These are phyloP conservation scores for Loris lydekkerianus DNA, from an alignment of 2,797 vertebrate species.

Conservation along the genomic window DNA sequence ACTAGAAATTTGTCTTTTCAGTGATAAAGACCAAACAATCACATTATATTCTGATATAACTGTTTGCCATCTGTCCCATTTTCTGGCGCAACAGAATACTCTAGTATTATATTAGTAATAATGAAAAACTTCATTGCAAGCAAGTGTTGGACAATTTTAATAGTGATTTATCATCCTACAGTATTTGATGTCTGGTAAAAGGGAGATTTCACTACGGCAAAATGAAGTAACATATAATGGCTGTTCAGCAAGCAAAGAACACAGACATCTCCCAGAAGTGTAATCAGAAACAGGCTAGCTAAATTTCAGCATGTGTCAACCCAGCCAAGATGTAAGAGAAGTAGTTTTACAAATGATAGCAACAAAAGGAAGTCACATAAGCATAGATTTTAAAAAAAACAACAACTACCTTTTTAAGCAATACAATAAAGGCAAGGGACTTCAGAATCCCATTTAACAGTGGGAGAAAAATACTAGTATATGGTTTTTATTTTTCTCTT, in stretches of 20 bases:
- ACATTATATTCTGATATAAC: conserved; percentile 46
- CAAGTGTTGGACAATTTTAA: conserved; percentile 49
- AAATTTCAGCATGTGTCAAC: not conserved
- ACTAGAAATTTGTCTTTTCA: conserved; percentile 56
- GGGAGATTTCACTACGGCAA: conserved; percentile 55
- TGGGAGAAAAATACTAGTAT: conserved; percentile 14
- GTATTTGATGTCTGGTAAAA: conserved; percentile 63
- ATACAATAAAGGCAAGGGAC: not conserved
- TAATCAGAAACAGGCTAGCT: not conserved
- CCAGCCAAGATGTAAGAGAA: not conserved
- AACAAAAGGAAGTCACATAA: not conserved
- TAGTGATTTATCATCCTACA: conserved; percentile 41
- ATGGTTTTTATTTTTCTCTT: conserved; percentile 5
- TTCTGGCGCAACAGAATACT: conserved; percentile 60
- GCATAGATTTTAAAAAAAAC: not conserved
- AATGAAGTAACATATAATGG: not conserved
- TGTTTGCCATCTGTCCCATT: conserved; percentile 52
- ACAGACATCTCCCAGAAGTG: not conserved
- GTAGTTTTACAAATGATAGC: not conserved
- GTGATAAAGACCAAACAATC: conserved; percentile 46
- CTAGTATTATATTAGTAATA: conserved; percentile 49
- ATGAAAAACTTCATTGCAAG: conserved; percentile 38
- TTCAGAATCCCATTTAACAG: conserved; percentile 13
- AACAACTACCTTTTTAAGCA: not conserved
- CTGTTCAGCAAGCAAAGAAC: conserved; percentile 25